phyloP scores from a whole-genome alignment of 2,797 vertebrate species.

The Lacerta agilis region DNA sequence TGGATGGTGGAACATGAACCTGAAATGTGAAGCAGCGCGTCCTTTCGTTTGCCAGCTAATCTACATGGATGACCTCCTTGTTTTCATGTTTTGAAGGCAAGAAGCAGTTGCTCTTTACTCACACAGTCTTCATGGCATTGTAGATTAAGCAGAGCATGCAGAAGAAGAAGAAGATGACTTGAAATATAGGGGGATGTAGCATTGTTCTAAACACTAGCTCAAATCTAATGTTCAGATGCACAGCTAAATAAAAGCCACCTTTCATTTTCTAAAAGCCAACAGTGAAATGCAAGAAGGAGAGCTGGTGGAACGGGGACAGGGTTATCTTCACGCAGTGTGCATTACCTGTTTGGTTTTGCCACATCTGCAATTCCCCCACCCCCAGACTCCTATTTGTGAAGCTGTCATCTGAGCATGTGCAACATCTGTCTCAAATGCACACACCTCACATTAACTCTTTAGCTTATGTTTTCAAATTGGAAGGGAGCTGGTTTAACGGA shows the following conservation, averaged over 20 bases:
- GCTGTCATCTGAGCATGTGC: no score
- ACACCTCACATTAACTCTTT: no score
- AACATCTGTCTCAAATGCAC: no score
- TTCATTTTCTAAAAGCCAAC: not conserved
- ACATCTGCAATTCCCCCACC: no score
- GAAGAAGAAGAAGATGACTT: not conserved
- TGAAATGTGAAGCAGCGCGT: not conserved
- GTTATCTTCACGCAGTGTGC: no score
- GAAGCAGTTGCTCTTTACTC: not conserved
- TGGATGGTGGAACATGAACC: not conserved
- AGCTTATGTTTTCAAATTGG: no score
- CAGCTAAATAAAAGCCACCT: not conserved
- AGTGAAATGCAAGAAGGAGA: not conserved
- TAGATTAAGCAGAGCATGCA: not conserved
- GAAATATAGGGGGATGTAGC: not conserved
- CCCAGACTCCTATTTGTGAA: no score
- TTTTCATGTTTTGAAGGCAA: not conserved
- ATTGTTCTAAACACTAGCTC: not conserved
- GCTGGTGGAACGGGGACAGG: no score
- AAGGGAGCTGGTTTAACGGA: no score
- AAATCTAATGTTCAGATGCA: not conserved
- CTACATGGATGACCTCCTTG: not conserved
- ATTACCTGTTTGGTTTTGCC: no score
- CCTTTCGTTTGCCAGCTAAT: not conserved
- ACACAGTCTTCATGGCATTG: not conserved